These are phyloP conservation scores for Metalampra italica DNA, from an alignment of 2,888 invertebrate genomes.

Conservation along the genomic window DNA sequence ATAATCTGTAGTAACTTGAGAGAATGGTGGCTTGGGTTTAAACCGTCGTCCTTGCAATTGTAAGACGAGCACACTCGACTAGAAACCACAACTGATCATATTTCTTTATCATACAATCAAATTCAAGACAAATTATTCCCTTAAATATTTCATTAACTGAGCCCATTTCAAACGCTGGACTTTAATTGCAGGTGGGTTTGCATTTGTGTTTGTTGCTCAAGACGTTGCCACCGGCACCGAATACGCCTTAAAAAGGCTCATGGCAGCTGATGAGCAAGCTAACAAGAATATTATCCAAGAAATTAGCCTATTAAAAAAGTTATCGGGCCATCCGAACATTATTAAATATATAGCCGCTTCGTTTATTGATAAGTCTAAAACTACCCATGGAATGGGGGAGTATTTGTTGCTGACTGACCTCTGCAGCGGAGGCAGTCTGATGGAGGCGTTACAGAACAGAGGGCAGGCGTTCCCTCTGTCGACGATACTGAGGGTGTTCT, in stretches of 20 bases:
- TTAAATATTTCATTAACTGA: too few relatives aligned
- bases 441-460: constrained; percentile 81
- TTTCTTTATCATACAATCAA: too few relatives aligned
- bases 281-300: constrained; percentile 89
- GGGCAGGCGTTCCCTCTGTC: constrained; percentile 81
- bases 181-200: constrained; percentile 92
- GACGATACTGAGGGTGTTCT: constrained; percentile 90
- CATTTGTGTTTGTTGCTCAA: constrained; percentile 96
- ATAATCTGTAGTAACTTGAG: too few relatives aligned
- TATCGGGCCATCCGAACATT: constrained; percentile 95
- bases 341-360: constrained; percentile 93
- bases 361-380: constrained; percentile 87
- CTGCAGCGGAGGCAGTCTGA: constrained; percentile 90
- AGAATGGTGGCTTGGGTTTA: too few relatives aligned
- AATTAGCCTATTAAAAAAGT: constrained; percentile 90
- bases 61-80: too few relatives aligned
- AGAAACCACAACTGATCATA: too few relatives aligned
- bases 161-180: too few relatives aligned
- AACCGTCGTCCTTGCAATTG: too few relatives aligned
- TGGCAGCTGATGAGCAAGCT: constrained; percentile 90
- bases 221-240: constrained; percentile 91
- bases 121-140: too few relatives aligned
- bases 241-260: constrained; percentile 94
- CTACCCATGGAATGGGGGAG: constrained; percentile 90
- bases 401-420: constrained; percentile 95